Evolutionary conservation across 2,113 vertebrate genomes (phyloP).

Genomic region (Chauna torquata): DNA sequence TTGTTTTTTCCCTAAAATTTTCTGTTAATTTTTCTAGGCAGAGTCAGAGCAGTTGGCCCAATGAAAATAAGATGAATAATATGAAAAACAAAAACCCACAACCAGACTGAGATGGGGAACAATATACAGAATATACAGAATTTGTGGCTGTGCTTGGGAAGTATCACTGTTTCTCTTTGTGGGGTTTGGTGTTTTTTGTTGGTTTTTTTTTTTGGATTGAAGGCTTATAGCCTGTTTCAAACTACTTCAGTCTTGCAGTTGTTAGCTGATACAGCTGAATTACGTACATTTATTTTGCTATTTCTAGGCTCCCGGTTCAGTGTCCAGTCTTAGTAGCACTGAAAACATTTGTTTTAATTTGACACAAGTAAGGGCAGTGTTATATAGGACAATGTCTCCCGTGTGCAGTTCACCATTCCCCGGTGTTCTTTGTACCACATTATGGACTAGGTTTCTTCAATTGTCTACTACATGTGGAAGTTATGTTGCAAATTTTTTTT

Average conservation of each 20-base stretch:
- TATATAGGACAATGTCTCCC: background rate
- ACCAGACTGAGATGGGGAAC: background rate
- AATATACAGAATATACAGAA: background rate
- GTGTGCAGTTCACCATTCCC: rapidly evolving
- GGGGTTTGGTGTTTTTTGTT: background rate
- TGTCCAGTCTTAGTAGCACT: background rate
- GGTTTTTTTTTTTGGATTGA: background rate
- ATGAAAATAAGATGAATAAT: background rate
- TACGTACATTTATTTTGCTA: background rate
- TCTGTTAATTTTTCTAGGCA: background rate
- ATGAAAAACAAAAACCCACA: background rate
- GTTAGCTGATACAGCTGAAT: background rate
- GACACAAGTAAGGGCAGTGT: background rate
- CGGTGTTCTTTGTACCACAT: background rate
- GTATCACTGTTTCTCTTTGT: background rate
- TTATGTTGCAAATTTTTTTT: background rate
- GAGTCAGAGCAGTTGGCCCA: background rate
- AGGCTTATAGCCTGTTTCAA: background rate
- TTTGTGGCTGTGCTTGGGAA: background rate
- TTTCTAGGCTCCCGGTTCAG: background rate
- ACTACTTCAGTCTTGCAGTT: background rate
- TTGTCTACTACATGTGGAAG: background rate
- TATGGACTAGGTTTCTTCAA: background rate
- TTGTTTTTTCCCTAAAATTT: background rate
- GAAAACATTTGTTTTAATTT: background rate